Conservation (phyloP, 2,113 vertebrate species). For the Pygoscelis adeliae region DNA sequence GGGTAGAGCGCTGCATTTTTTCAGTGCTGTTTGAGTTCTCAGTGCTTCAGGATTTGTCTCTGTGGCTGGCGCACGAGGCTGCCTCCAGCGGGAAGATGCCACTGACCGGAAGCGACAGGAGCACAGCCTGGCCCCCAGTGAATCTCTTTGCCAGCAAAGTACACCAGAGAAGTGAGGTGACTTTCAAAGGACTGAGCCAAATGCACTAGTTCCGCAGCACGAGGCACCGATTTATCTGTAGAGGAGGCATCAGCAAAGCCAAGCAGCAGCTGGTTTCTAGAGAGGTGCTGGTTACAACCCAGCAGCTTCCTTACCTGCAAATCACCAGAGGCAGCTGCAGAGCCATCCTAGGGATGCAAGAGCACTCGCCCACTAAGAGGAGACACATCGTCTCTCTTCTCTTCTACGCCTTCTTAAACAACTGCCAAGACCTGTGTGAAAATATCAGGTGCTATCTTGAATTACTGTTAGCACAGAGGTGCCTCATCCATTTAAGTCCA, state of each 20-base stretch:
- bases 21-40: background rate
- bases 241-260: background rate
- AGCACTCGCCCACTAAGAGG: background rate
- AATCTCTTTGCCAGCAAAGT: background rate
- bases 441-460: background rate
- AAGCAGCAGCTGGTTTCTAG: background rate
- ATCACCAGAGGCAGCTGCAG: background rate
- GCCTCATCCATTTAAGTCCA: background rate
- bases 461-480: background rate
- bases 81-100: background rate
- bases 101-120: background rate
- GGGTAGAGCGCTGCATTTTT: background rate
- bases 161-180: background rate
- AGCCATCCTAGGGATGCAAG: background rate
- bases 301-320: background rate
- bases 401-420: background rate
- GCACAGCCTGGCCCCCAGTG: background rate
- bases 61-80: background rate
- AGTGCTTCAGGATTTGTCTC: background rate
- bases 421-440: background rate
- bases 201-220: background rate
- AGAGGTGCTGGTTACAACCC: background rate
- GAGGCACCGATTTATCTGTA: background rate
- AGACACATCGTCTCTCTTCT: accelerated
- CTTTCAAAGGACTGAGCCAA: background rate